Base-by-base conservation (phyloP, 30 jellyfish, hydroid and myxozoan species). In the Hydractinia echinata region DNA sequence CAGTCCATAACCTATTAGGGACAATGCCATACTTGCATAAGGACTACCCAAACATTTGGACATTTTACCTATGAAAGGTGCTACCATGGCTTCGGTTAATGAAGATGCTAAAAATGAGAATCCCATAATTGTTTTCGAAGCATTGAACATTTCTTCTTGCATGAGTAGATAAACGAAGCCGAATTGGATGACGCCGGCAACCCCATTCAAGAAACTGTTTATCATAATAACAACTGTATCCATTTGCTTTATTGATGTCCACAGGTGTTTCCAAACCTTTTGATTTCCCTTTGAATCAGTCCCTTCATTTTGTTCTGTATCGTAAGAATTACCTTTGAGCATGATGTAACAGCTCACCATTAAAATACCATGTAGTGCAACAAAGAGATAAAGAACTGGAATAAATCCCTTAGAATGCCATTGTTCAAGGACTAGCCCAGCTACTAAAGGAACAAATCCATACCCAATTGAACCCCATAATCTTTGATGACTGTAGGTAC, bases 401-500 rank as follows among this genome's bases (percentile, higher is more conserved):
- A 30, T 30, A 30, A 30, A 30, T 30, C 44, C 44, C 44, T 30
- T 30, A 30, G 44, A 30, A 30, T 30, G 44, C 44, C 44, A 30
- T 30, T 30, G 44, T 30, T 30, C 44, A 30, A 30, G 44, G 44
- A 30, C 76, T 8, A 66, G 21, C 9, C 76, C 76, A 66, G 48
- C 48, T 66, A 66, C 21, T 19, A 66, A 53, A 50, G 76, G 48
- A 2, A 66, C 21, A 7, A 53, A 19, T 66, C 76, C 76, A 53
- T 66, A 66, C 4, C 81, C 81, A 72, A 72, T 19, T 53, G 54
- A 18, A 18, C 81, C 54, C 81, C 81, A 72, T 61, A 72, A 21
- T 15, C 81, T 72, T 18, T 72, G 81, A 56, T 61, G 52, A 8
- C 4, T 30, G n/a, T 72, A 72, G 48, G 81, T 21, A 72, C 52